Conservation (phyloP, 2,888 invertebrate genomes). For the Dascillus cervinus region DNA sequence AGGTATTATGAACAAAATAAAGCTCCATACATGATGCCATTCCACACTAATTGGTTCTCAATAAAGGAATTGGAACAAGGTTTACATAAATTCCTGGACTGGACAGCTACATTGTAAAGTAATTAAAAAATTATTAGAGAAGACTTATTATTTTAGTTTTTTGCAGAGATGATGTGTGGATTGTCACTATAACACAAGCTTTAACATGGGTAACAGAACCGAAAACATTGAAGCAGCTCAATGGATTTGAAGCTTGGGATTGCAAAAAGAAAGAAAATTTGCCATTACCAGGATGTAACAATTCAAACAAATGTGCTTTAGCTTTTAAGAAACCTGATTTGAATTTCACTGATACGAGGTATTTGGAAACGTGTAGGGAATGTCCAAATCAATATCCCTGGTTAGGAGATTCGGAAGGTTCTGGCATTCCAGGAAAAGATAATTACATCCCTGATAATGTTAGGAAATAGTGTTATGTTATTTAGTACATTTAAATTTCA, state of each 20-base stretch:
- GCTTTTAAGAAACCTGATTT: conserved; percentile 67
- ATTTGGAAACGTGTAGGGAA: conserved; percentile 80
- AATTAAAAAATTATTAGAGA: background rate
- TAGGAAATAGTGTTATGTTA: conserved; percentile 23
- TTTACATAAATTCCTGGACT: conserved; percentile 77
- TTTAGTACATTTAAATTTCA: no score
- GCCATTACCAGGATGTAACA: conserved; percentile 69
- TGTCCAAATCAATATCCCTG: conserved; percentile 84
- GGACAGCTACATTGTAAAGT: conserved; percentile 61
- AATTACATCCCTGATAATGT: conserved; percentile 71
- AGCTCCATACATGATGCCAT: conserved; percentile 90
- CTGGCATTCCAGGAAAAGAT: conserved; percentile 70
- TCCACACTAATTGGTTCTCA: conserved; percentile 96
- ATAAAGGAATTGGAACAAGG: conserved; percentile 76
- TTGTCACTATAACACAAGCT: conserved; percentile 81
- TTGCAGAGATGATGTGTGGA: conserved; percentile 76
- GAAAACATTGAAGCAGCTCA: conserved; percentile 57
- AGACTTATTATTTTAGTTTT: conserved; percentile 5
- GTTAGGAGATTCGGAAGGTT: conserved; percentile 80
- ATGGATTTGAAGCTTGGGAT: conserved; percentile 72
- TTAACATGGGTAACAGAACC: conserved; percentile 88
- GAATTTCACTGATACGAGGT: conserved; percentile 74
- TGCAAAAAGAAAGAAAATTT: conserved; percentile 64
- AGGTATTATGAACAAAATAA: conserved; percentile 79
- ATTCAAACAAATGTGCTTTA: conserved; percentile 76